A percentile compares a stretch with the other conserved stretches of the same genome.
Conservation (phyloP, 2,113 vertebrate genomes). For the Gambusia affinis region DNA sequence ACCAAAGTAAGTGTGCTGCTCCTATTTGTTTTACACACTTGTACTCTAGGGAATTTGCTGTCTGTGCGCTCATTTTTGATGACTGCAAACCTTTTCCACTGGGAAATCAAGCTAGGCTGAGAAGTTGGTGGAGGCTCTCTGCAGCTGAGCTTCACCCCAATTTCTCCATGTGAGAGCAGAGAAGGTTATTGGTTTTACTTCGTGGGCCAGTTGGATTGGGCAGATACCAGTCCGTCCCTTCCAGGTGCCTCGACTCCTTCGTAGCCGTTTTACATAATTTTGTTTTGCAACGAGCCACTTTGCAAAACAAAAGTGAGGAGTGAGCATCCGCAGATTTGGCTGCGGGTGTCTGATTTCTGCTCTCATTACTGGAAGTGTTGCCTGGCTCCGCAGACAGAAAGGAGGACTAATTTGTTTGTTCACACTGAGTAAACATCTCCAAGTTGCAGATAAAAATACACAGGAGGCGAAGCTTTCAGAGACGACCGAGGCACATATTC, state of each 20-base stretch:
- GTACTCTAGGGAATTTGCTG: slow-evolving; percentile 27
- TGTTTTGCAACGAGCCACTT: slow-evolving; percentile 56
- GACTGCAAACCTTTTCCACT: slow-evolving; percentile 22
- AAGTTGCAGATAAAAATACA: slow-evolving; percentile 60
- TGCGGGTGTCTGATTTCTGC: slow-evolving; percentile 44
- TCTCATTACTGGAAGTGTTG: slow-evolving; percentile 55
- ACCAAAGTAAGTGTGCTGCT: background rate
- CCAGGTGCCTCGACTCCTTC: slow-evolving; percentile 20
- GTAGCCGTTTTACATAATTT: slow-evolving; percentile 55
- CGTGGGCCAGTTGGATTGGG: background rate
- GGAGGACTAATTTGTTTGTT: slow-evolving; percentile 64
- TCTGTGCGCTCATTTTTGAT: slow-evolving; percentile 34
- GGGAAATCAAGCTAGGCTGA: slow-evolving; percentile 53
- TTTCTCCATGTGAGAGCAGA: background rate
- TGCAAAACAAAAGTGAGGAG: slow-evolving; percentile 69
- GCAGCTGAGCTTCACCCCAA: slow-evolving; percentile 13
- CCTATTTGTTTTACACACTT: slow-evolving; percentile 14
- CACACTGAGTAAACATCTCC: slow-evolving; percentile 65
- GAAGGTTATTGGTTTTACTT: slow-evolving; percentile 12
- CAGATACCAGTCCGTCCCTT: background rate
- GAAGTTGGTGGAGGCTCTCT: slow-evolving; percentile 3
- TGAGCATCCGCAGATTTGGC: slow-evolving; percentile 51
- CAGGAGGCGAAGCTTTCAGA: slow-evolving; percentile 44
- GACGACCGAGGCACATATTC: slow-evolving; percentile 63
- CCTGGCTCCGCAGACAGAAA: slow-evolving; percentile 19